phyloP scores from a whole-genome alignment of 2,888 invertebrate species.

The Dromius quadrimaculatus region DNA sequence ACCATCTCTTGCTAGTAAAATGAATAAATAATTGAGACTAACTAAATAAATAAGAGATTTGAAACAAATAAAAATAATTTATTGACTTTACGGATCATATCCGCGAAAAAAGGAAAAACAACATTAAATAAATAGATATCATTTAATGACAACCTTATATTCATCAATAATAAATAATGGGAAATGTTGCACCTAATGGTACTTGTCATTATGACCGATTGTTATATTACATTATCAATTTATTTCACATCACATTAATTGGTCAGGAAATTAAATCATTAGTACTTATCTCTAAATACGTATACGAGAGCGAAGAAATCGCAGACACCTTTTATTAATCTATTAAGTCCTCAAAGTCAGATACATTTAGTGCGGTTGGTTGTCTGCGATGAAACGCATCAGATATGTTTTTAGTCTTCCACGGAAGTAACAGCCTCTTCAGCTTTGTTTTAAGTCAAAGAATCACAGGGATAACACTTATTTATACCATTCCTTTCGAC shows the following conservation, averaged over 20 bases:
- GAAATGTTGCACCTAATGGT: conserved; percentile 40
- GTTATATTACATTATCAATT: conserved; percentile 48
- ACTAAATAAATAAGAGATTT: conserved; percentile 48
- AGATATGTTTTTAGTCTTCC: conserved; percentile 46
- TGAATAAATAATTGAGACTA: conserved; percentile 53
- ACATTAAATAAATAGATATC: conserved; percentile 32
- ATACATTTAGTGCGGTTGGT: conserved; percentile 24
- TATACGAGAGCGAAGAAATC: conserved; percentile 50
- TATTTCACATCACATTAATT: conserved; percentile 52
- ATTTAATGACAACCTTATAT: conserved; percentile 17
- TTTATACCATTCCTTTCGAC: conserved; percentile 85
- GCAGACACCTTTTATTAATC: conserved; percentile 41
- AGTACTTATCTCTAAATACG: conserved; percentile 50
- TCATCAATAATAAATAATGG: conserved; percentile 33
- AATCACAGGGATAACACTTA: conserved; percentile 54
- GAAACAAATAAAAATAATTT: too few species aligned
- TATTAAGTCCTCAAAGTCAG: conserved; percentile 12
- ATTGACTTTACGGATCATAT: conserved; percentile 48
- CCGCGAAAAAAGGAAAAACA: conserved; percentile 30
- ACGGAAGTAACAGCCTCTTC: conserved; percentile 38
- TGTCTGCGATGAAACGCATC: conserved; percentile 42
- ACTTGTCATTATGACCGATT: conserved; percentile 45
- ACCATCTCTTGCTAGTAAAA: conserved; percentile 60
- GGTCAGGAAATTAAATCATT: conserved; percentile 51
- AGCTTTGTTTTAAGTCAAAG: conserved; percentile 37